Evolutionary conservation across 2,797 vertebrate genomes (phyloP), one percentile per base, ranked within the genome.

Genomic region (Sternotherus odoratus): DNA sequence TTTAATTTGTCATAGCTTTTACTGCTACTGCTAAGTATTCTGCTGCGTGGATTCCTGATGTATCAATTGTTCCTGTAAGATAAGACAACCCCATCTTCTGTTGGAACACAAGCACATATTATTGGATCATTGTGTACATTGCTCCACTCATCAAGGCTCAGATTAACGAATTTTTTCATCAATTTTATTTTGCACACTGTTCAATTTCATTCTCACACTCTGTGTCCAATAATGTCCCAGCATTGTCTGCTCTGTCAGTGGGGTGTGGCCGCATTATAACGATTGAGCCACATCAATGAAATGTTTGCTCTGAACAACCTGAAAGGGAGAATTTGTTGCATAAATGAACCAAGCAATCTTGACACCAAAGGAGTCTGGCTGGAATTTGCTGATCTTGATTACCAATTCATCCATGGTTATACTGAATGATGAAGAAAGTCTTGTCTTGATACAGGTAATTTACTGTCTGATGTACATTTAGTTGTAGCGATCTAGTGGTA

Each of bases 1-100:
- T 86, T 30, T 33, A 21, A 8, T 43, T 57, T 79, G 48, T 28
- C 75, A 9, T 19, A 57, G 17, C 19, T 50, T 82, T 69, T n/a
- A 57, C 23, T 82, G 39, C 57, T 66, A 51, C 81, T 89, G 17
- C 86, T 84, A 86, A 85, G 49, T 85, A 77, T 84, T 83, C 77
- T 92, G 24, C 87, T 53, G 33, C 51, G 83, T 63, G 78, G 81
- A 78, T 82, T 94, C 90, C 53, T 85, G 82, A 85, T 79, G 82
- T 60, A 92, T 89, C 51, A 72, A 36, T 86, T 50, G 63, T 80
- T 83, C 79, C 60, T 28, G 5, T 63, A 82, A 86, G 49, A 48
- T 80, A 85, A 85, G 49, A 89, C 46, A 84, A 54, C 54, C 54
- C 91, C 87, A 39, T 54, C 66, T 85, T 89, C 75, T 66, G 56